phyloP scores from a whole-genome alignment of 2,888 invertebrate species.

The Labia minor region DNA sequence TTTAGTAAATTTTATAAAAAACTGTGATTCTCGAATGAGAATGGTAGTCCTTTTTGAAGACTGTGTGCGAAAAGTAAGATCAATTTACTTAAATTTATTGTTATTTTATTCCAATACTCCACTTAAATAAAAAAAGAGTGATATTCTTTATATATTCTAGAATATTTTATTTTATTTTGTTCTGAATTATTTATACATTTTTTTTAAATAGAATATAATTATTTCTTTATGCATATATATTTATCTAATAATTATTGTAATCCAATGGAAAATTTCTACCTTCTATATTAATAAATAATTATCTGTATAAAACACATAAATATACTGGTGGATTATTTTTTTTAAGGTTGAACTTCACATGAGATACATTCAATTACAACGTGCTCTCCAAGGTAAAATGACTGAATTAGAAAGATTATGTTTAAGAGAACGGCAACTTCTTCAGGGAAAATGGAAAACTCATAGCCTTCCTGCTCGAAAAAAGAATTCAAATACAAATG shows the following conservation, averaged over 20 bases:
- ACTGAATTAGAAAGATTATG: constrained; percentile 72
- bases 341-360: constrained; percentile 75
- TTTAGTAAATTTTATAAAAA: constrained; percentile 82
- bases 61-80: constrained; percentile 75
- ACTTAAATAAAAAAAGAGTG: neutral
- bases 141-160: neutral
- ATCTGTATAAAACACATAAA: constrained; percentile 14
- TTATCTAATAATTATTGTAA: too few species aligned
- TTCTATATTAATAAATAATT: constrained; percentile 9
- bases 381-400: constrained; percentile 72
- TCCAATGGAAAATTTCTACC: too few species aligned
- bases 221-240: too few species aligned
- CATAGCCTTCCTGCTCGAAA: constrained; percentile 79
- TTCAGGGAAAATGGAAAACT: constrained; percentile 81
- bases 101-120: too few species aligned
- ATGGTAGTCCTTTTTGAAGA: constrained; percentile 96
- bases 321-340: constrained; percentile 8
- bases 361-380: constrained; percentile 80
- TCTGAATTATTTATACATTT: neutral
- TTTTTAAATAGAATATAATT: neutral
- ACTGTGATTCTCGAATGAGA: constrained; percentile 79
- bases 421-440: constrained; percentile 66
- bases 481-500: constrained; percentile 52
- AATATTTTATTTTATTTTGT: too few species aligned
- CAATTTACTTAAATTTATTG: neutral